A percentile compares a stretch with the other conserved stretches of the same genome.
These are phyloP conservation scores for Talpa occidentalis DNA, from an alignment of 2,113 vertebrate species.

Conservation along the genomic window DNA sequence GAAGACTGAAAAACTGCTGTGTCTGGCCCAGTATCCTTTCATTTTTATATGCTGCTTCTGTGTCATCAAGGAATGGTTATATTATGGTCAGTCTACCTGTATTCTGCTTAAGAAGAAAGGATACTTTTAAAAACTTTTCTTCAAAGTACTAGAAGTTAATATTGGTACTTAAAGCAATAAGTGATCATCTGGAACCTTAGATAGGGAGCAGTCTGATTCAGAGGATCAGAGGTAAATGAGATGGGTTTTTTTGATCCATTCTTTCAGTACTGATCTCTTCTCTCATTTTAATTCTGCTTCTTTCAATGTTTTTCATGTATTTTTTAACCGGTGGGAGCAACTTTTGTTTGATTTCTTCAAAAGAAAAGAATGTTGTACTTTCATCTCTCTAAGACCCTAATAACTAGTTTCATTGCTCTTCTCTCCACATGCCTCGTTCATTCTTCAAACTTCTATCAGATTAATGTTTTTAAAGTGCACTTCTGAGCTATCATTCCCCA, in stretches of 20 bases:
- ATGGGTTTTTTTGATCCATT: not conserved
- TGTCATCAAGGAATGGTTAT: not conserved
- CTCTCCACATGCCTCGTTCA: not conserved
- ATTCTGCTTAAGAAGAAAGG: not conserved
- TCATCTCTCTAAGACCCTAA: not conserved
- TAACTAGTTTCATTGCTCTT: not conserved
- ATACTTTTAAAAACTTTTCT: not conserved
- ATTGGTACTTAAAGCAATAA: not conserved
- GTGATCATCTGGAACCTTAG: not conserved
- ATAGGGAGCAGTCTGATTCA: not conserved
- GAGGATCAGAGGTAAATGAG: not conserved
- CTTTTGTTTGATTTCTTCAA: not conserved
- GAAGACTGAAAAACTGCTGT: not conserved
- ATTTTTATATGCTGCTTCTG: not conserved
- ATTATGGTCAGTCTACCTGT: not conserved
- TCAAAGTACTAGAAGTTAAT: not conserved
- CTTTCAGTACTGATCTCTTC: not conserved
- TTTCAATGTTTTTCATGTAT: constrained; percentile 27
- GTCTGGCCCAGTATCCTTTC: not conserved
- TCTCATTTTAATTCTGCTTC: not conserved
- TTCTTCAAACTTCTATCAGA: not conserved
- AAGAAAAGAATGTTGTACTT: constrained; percentile 33
- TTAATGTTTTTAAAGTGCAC: not conserved
- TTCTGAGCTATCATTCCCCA: not conserved
- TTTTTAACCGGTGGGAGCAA: not conserved